Conservation (phyloP, 2,797 vertebrate species). For the Ambastaia sidthimunki region DNA sequence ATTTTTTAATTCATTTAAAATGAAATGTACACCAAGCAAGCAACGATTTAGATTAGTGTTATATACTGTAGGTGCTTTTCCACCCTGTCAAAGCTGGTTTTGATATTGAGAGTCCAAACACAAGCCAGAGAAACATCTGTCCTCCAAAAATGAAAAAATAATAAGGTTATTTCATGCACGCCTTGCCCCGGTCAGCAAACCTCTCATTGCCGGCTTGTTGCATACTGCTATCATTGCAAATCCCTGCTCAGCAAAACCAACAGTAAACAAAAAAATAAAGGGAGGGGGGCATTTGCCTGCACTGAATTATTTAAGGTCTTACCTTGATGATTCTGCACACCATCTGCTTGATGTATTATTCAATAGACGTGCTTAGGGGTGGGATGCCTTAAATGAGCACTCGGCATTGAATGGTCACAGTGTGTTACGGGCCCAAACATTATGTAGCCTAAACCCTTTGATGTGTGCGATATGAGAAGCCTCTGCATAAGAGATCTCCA, state of each 20-base stretch:
- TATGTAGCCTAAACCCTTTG: constrained; percentile 35
- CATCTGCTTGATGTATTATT: constrained; percentile 53
- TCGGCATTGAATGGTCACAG: constrained; percentile 29
- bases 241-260: constrained; percentile 49
- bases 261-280: constrained; percentile 37
- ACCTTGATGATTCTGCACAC: constrained; percentile 39
- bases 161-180: constrained; percentile 47
- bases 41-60: neutral
- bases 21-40: neutral
- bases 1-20: neutral
- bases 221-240: constrained; percentile 51
- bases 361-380: constrained; percentile 41
- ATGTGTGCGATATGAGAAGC: constrained; percentile 25
- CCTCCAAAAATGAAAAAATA: constrained; percentile 44
- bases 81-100: constrained; percentile 21
- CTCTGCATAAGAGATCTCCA: constrained; percentile 8
- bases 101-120: constrained; percentile 15
- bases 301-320: constrained; percentile 54
- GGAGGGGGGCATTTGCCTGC: constrained; percentile 10
- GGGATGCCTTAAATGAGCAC: constrained; percentile 28
- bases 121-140: constrained; percentile 37
- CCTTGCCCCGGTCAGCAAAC: constrained; percentile 49
- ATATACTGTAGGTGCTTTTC: neutral
- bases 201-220: constrained; percentile 48
- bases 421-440: constrained; percentile 21